Evolutionary conservation across 2,113 vertebrate species (phyloP).

Genomic region (Alces alces): DNA sequence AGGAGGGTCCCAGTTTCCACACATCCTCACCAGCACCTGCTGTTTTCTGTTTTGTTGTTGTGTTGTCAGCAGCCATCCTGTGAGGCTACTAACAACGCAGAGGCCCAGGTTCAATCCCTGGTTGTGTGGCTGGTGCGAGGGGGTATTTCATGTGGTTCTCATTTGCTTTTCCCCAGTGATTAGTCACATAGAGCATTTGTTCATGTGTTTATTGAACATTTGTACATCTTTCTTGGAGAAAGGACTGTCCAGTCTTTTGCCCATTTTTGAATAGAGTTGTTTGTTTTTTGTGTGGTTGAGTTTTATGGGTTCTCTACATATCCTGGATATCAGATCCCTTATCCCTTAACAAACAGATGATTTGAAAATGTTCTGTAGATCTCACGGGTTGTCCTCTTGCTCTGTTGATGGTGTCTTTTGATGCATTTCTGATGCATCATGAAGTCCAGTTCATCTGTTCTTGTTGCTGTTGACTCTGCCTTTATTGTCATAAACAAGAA

Average conservation of each 20-base stretch:
- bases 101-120: background rate
- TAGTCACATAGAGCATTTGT: background rate
- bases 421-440: background rate
- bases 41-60: background rate
- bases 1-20: background rate
- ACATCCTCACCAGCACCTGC: rapidly evolving
- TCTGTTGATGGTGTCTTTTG: background rate
- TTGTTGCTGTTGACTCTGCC: background rate
- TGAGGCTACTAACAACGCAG: background rate
- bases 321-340: background rate
- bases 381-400: too few species aligned
- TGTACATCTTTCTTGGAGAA: background rate
- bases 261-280: background rate
- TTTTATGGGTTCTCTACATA: background rate
- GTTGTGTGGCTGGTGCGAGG: background rate
- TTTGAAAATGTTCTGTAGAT: background rate
- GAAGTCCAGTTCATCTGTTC: background rate
- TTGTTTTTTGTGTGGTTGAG: background rate
- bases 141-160: background rate
- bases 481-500: rapidly evolving
- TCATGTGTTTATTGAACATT: background rate
- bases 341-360: background rate
- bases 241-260: background rate
- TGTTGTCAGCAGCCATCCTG: background rate
- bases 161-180: background rate